Base-by-base conservation (phyloP, 2,113 vertebrate genomes). In the Cyprinodon tularosa region DNA sequence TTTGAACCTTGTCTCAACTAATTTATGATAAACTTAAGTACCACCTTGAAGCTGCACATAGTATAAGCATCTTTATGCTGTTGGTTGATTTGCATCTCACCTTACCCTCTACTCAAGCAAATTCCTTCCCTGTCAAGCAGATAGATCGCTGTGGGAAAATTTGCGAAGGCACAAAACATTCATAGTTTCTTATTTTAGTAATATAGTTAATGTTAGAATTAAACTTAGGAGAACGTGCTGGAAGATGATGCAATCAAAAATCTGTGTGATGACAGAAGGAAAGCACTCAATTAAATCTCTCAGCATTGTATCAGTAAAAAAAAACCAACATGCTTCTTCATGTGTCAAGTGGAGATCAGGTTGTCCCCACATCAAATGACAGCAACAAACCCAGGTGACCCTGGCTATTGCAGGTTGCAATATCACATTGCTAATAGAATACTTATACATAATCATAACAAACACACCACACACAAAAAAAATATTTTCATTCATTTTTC, bases 241-340 rank as follows among this genome's bases (percentile, higher is more conserved):
- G 45, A 79, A 77, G 68, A 59, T 4, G 36, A 60, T 0, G 36
- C 59, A 15, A 22, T 77, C 72, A 44, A 84, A 84, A 84, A 85
- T 76, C 79, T 62, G 59, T 61, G 72, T 73, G 48, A 69, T 15
- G 8, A 66, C 63, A 48, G 50, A 39, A 37, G 50, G 57, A 77
- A 66, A 81, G 65, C 62, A 77, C 60, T 76, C 61, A 66, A 80
- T 59, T 82, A 72, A 50, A 40, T 76, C 71, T 66, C 62, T 68
- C 64, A 57, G 14, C 53, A 68, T 17, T 36, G 17, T 77, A 61
- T 81, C 3, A 15, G 37, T 64, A 61, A 11, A 29, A 37, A 57
- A 83, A 53, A 29, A 1, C 29, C 61, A 42, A 42, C 42, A 42
- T 42, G 42, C 14, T 14, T 14, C 15, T 53, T 53, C 6, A 53